These are phyloP conservation scores for Muscicapa adusta DNA, from an alignment of 2,113 vertebrate genomes.

Conservation along the genomic window DNA sequence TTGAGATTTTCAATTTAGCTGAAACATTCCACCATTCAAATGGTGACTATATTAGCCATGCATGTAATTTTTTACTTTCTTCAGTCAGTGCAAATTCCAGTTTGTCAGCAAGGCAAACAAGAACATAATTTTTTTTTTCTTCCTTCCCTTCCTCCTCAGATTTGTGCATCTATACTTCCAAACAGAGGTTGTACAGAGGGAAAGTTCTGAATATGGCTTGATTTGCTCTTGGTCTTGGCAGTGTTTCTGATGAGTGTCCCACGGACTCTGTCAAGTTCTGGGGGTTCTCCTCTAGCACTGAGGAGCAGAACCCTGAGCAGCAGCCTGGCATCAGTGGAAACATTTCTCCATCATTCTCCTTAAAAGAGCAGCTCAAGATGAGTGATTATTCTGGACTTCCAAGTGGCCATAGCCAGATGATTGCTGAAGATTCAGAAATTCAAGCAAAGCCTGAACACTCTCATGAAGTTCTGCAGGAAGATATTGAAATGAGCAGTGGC, in stretches of 20 bases:
- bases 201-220: constrained; percentile 34
- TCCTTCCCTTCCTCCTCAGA: constrained; percentile 10
- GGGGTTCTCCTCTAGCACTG: constrained; percentile 63
- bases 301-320: constrained; percentile 61
- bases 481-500: constrained; percentile 85
- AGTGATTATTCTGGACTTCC: constrained; percentile 70
- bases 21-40: neutral
- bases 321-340: neutral
- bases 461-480: constrained; percentile 75
- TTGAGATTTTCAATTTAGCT: neutral
- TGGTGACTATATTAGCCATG: neutral
- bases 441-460: constrained; percentile 60
- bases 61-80: neutral
- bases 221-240: neutral
- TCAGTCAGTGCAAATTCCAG: neutral
- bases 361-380: constrained; percentile 71
- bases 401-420: constrained; percentile 55
- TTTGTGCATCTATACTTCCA: constrained; percentile 11
- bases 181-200: neutral
- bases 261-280: constrained; percentile 16
- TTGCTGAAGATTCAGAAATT: constrained; percentile 75
- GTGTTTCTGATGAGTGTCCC: constrained; percentile 63
- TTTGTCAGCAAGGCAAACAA: neutral
- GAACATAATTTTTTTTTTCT: neutral
- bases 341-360: constrained; percentile 29